Conservation (phyloP, 2,888 invertebrate species). For the Micoletzkya japonica region DNA sequence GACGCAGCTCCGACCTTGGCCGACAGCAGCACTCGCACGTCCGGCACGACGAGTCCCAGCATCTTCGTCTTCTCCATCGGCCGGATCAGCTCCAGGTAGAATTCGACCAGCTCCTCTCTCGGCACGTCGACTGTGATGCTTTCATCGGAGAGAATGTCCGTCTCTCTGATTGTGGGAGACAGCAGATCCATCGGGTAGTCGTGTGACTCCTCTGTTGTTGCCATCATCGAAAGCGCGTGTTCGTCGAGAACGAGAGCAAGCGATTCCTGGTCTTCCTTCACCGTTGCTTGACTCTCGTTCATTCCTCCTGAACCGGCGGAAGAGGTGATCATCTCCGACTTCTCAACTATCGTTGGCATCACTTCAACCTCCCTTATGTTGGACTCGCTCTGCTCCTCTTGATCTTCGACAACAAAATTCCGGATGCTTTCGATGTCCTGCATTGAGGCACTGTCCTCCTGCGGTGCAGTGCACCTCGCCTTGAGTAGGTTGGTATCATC, state of each 20-base stretch:
- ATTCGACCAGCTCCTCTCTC: conserved; percentile 27
- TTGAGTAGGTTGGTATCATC: conserved; percentile 9
- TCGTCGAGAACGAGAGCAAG: conserved; percentile 46
- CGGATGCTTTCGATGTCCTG: conserved; percentile 21
- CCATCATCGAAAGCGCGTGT: conserved; percentile 45
- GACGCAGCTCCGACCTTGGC: conserved; percentile 39
- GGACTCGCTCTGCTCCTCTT: background rate
- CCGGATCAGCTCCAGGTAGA: conserved; percentile 29
- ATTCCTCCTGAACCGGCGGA: conserved; percentile 23
- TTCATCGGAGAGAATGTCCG: conserved; percentile 51
- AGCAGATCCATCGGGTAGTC: conserved; percentile 20
- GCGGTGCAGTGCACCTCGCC: background rate
- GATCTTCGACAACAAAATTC: conserved; percentile 24
- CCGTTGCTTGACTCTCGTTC: conserved; percentile 29
- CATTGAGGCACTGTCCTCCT: conserved; percentile 25
- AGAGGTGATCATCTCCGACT: conserved; percentile 5
- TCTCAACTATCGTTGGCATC: conserved; percentile 15
- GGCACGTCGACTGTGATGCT: conserved; percentile 33
- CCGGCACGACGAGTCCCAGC: conserved; percentile 37
- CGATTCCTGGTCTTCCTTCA: conserved; percentile 32
- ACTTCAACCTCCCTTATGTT: background rate
- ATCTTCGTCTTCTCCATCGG: conserved; percentile 32
- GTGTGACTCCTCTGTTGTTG: conserved; percentile 31
- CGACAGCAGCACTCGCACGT: conserved; percentile 32
- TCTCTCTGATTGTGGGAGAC: conserved; percentile 42